Conservation (phyloP, 2,888 invertebrate genomes). For the Ormia ochracea region DNA sequence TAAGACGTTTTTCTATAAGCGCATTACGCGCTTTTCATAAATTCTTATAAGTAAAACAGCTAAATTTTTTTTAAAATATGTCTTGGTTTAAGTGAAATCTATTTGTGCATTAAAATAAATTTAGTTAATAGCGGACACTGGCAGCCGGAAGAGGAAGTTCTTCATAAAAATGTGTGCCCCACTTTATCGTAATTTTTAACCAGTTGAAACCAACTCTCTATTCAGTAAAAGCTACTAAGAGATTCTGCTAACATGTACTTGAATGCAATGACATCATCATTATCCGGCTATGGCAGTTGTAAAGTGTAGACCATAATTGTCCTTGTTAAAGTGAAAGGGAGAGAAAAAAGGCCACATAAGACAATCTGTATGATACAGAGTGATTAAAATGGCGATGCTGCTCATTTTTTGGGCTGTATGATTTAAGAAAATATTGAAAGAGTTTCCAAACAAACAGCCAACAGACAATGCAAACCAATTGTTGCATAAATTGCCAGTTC, state of each 20-base stretch:
- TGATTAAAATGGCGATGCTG: background rate
- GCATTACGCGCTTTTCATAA: too few relatives aligned
- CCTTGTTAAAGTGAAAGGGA: conserved; percentile 27
- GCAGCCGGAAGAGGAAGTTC: conserved; percentile 60
- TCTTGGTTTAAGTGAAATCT: too few relatives aligned
- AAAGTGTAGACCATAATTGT: conserved; percentile 46
- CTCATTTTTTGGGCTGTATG: conserved; percentile 43
- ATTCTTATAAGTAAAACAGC: too few relatives aligned
- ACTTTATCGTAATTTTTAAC: background rate
- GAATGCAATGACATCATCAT: conserved; percentile 57
- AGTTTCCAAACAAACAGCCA: background rate
- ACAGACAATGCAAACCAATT: conserved; percentile 24
- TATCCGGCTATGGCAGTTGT: conserved; percentile 9
- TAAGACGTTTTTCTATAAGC: too few relatives aligned
- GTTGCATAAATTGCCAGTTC: conserved; percentile 42
- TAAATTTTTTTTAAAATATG: background rate
- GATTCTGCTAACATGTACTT: background rate
- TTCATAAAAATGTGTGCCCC: conserved; percentile 47
- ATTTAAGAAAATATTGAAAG: background rate
- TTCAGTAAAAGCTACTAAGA: background rate
- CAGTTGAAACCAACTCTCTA: background rate
- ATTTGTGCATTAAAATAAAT: background rate
- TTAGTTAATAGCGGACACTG: conserved; percentile 14
- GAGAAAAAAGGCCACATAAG: conserved; percentile 45
- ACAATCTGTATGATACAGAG: background rate